Conservation (phyloP, 37 sponge, comb jelly and placozoan species). For the Tethya wilhelma region DNA sequence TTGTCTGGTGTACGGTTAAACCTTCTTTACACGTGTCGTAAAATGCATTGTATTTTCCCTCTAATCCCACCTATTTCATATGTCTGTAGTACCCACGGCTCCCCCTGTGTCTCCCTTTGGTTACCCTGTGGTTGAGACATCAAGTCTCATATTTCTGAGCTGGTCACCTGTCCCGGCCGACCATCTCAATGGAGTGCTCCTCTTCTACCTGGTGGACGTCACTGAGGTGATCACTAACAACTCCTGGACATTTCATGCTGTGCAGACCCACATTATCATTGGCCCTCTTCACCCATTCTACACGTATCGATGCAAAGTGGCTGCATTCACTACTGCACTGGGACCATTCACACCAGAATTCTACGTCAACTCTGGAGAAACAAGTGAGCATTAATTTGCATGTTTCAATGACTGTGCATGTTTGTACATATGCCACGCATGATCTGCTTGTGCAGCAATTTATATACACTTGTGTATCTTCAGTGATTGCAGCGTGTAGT, state of each 20-base stretch:
- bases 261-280: background rate
- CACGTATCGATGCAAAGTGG: conserved; percentile 10
- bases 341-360: conserved; percentile 31
- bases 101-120: conserved; percentile 13
- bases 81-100: conserved; percentile 27
- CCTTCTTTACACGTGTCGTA: too few species aligned
- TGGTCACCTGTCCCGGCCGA: conserved; percentile 13
- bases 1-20: too few species aligned
- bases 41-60: too few species aligned
- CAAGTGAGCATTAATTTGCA: too few species aligned
- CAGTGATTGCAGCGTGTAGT: too few species aligned
- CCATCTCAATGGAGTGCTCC: conserved; percentile 34
- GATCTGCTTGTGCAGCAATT: too few species aligned
- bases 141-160: background rate
- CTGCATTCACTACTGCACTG: conserved; percentile 25
- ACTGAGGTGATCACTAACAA: background rate
- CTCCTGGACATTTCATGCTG: background rate
- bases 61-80: too few species aligned
- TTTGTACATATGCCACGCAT: too few species aligned
- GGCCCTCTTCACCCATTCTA: background rate
- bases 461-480: too few species aligned
- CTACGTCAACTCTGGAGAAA: background rate
- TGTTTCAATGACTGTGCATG: too few species aligned
- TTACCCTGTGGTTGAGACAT: background rate
- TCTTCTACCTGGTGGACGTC: background rate